A percentile compares a stretch with the other conserved stretches of the same genome.
Evolutionary conservation across 2,113 vertebrate species (phyloP).

Genomic region (Herpailurus yagouaroundi): DNA sequence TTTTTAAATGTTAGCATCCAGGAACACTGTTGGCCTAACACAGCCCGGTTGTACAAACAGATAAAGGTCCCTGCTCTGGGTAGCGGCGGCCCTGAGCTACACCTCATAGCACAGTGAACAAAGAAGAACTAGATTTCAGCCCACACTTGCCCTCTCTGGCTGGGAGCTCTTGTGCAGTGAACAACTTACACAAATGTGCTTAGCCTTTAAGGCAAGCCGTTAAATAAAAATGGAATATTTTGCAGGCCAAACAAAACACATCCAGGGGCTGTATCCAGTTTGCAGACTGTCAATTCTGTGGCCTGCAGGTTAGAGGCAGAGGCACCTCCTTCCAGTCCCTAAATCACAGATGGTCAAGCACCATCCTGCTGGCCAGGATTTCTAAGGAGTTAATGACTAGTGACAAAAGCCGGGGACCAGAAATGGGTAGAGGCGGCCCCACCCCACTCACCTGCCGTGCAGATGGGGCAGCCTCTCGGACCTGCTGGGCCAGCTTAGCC

Average conservation of each 20-base stretch:
- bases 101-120: background rate
- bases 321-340: background rate
- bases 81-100: background rate
- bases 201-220: background rate
- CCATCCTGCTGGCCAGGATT: background rate
- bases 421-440: background rate
- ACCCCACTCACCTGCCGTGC: conserved; percentile 89
- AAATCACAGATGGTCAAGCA: background rate
- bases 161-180: background rate
- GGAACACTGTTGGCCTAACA: background rate
- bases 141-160: background rate
- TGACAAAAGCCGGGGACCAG: background rate
- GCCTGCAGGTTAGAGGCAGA: background rate
- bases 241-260: background rate
- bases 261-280: background rate
- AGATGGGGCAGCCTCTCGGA: conserved; percentile 91
- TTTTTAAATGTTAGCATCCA: background rate
- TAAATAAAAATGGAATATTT: background rate
- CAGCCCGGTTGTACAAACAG: background rate
- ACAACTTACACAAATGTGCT: background rate
- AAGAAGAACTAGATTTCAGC: background rate
- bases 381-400: background rate
- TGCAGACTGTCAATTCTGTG: background rate
- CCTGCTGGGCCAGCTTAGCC: conserved; percentile 92
- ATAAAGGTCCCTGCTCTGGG: background rate